Evolutionary conservation across 1,140 invertebrate species (phyloP).

Genomic region (Elysia chlorotica): DNA sequence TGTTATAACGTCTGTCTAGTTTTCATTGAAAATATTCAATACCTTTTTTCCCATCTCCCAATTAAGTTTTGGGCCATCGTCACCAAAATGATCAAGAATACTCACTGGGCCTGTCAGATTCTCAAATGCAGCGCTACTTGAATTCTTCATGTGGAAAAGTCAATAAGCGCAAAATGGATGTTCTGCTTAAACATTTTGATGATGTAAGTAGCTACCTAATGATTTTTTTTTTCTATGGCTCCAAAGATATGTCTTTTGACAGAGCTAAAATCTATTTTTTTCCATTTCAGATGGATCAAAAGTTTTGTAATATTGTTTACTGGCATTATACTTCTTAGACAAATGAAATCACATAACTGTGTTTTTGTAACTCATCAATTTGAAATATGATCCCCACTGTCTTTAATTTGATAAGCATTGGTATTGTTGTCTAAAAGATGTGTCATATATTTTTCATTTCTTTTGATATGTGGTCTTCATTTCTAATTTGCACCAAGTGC

Average conservation of each 20-base stretch:
- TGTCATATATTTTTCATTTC: too few relatives aligned
- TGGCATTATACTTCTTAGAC: neutral
- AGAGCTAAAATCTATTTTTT: too few relatives aligned
- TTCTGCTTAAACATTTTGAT: slow-evolving; percentile 25
- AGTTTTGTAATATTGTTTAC: neutral
- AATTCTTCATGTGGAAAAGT: slow-evolving; percentile 17
- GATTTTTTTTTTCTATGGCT: too few relatives aligned
- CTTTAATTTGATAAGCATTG: too few relatives aligned
- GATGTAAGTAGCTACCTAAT: slow-evolving; percentile 13
- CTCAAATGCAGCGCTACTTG: slow-evolving; percentile 2
- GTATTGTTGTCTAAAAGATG: too few relatives aligned
- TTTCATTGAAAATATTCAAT: too few relatives aligned
- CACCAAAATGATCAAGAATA: slow-evolving; percentile 65
- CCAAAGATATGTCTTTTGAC: too few relatives aligned
- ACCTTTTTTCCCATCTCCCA: neutral
- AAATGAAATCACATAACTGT: neutral
- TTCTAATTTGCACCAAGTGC: too few relatives aligned
- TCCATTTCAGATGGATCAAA: too few relatives aligned
- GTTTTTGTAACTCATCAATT: slow-evolving; percentile 4
- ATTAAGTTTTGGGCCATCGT: slow-evolving; percentile 75
- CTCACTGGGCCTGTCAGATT: slow-evolving; percentile 5
- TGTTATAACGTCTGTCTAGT: too few relatives aligned
- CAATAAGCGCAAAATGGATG: slow-evolving; percentile 1
- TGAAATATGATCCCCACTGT: too few relatives aligned
- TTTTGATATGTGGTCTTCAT: too few relatives aligned